Evolutionary conservation across 2,797 vertebrate genomes (phyloP).

Genomic region (Staurois parvus): DNA sequence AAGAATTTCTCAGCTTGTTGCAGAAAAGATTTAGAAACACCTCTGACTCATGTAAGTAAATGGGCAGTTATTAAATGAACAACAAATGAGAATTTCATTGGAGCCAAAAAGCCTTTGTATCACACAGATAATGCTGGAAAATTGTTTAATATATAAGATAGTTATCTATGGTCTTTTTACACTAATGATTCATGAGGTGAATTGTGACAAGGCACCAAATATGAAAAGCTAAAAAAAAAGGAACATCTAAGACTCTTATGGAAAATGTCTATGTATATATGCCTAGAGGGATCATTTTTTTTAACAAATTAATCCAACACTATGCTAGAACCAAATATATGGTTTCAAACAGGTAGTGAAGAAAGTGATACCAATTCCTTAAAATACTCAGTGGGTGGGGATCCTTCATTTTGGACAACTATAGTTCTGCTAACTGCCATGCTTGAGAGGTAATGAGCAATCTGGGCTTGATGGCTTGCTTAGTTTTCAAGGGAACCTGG

Average conservation of each 20-base stretch:
- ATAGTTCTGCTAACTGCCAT: too few relatives aligned
- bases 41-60: slow-evolving; percentile 50
- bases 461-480: too few relatives aligned
- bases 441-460: too few relatives aligned
- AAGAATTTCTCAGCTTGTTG: slow-evolving; percentile 31
- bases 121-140: slow-evolving; percentile 23
- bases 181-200: background rate
- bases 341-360: too few relatives aligned
- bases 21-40: slow-evolving; percentile 37
- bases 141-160: slow-evolving; percentile 2
- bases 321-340: too few relatives aligned
- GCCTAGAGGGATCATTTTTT: background rate
- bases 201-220: background rate
- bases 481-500: too few relatives aligned
- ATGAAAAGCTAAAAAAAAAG: background rate
- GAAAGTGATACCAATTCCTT: too few relatives aligned
- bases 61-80: slow-evolving; percentile 49
- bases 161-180: slow-evolving; percentile 11
- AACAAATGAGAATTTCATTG: slow-evolving; percentile 23
- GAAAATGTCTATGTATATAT: background rate
- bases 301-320: too few relatives aligned
- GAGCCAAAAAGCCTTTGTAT: slow-evolving; percentile 34
- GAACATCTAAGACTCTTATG: background rate
- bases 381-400: too few relatives aligned
- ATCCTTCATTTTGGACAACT: too few relatives aligned